A percentile compares a stretch with the other conserved stretches of the same genome.
These are phyloP conservation scores for Drosophila gaucha DNA, from an alignment of 2,888 invertebrate genomes.

Conservation along the genomic window DNA sequence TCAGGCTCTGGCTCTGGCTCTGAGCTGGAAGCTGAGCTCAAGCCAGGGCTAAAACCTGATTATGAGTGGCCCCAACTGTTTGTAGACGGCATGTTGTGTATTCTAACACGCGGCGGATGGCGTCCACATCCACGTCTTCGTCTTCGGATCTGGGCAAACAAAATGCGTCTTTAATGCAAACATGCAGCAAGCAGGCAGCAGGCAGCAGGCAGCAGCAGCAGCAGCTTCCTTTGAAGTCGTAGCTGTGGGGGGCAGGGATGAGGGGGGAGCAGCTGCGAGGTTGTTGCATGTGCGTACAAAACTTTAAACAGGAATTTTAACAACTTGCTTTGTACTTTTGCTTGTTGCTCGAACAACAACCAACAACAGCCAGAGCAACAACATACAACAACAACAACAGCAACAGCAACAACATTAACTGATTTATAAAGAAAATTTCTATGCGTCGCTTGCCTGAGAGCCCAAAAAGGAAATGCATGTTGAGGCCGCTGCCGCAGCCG, in stretches of 20 bases:
- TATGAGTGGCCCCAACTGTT: slow-evolving; percentile 76
- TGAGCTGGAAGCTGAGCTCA: slow-evolving; percentile 30
- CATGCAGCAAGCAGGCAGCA: slow-evolving; percentile 64
- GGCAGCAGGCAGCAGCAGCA: slow-evolving; percentile 24
- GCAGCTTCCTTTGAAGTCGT: slow-evolving; percentile 77
- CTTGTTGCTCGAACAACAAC: slow-evolving; percentile 58
- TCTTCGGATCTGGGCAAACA: slow-evolving; percentile 70
- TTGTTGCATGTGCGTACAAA: slow-evolving; percentile 80
- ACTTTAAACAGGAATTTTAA: slow-evolving; percentile 80
- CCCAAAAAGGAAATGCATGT: slow-evolving; percentile 79
- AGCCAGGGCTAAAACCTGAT: slow-evolving; percentile 78
- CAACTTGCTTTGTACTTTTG: slow-evolving; percentile 78
- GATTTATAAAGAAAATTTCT: slow-evolving; percentile 78
- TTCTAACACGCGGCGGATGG: slow-evolving; percentile 76
- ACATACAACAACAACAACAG: slow-evolving; percentile 47
- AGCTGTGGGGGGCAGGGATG: slow-evolving; percentile 4
- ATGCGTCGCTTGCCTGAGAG: slow-evolving; percentile 57
- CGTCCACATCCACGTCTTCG: slow-evolving; percentile 49
- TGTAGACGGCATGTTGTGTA: slow-evolving; percentile 73
- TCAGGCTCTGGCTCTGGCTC: slow-evolving; percentile 19
- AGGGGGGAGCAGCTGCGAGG: slow-evolving; percentile 7
- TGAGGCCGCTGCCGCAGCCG: slow-evolving; percentile 38
- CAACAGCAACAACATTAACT: slow-evolving; percentile 50
- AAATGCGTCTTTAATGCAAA: slow-evolving; percentile 79
- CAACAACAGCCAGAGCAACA: slow-evolving; percentile 39